These are phyloP conservation scores for Cephus pygmeus DNA, from an alignment of 2,888 invertebrate genomes.

Conservation along the genomic window DNA sequence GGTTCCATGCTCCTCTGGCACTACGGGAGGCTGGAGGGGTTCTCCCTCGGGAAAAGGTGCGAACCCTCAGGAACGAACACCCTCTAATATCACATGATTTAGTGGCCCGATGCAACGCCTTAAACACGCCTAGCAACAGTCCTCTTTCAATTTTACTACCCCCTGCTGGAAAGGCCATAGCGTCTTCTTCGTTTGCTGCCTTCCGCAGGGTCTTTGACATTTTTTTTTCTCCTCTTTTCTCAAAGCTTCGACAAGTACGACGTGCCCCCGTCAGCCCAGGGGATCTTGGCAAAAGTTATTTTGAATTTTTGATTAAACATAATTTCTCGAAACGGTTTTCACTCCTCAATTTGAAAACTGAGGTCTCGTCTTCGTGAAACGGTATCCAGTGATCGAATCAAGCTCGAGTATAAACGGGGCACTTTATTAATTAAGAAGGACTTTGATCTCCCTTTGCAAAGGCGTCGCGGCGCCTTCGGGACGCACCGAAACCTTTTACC, in stretches of 20 bases:
- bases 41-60: conserved; percentile 11
- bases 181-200: conserved; percentile 19
- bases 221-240: conserved; percentile 18
- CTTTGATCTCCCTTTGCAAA: neutral
- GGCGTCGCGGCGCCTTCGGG: neutral
- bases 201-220: conserved; percentile 5
- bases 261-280: neutral
- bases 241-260: neutral
- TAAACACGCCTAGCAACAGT: conserved; percentile 36
- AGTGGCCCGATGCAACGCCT: conserved; percentile 54
- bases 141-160: conserved; percentile 1
- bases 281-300: neutral
- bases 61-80: conserved; percentile 26
- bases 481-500: neutral
- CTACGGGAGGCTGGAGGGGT: neutral
- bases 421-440: neutral
- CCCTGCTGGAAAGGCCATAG: conserved; percentile 6
- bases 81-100: conserved; percentile 63
- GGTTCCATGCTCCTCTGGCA: conserved; percentile 36
- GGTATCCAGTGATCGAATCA: neutral
- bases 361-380: neutral
- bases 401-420: neutral
- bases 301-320: neutral
- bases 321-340: neutral
- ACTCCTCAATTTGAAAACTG: neutral